These are phyloP conservation scores for Auanema sp. DNA, from an alignment of 2,888 invertebrate genomes.

Conservation along the genomic window DNA sequence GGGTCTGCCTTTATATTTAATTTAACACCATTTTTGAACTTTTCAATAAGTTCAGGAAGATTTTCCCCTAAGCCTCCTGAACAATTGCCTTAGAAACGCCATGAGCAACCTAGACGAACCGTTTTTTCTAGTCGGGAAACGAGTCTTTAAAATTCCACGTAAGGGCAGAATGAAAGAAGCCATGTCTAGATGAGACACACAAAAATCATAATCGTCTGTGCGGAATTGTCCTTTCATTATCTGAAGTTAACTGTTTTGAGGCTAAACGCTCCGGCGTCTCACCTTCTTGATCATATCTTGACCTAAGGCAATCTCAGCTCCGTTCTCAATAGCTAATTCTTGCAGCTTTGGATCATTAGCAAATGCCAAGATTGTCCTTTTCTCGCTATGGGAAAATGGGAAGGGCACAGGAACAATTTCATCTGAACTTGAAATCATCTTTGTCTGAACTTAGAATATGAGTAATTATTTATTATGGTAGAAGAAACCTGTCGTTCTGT, in stretches of 20 bases:
- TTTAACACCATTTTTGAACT: constrained; percentile 59
- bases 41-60: constrained; percentile 52
- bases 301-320: constrained; percentile 61
- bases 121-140: constrained; percentile 61
- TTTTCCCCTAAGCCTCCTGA: constrained; percentile 55
- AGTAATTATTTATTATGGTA: neutral
- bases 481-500: constrained; percentile 72
- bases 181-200: constrained; percentile 60
- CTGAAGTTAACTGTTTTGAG: constrained; percentile 18
- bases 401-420: constrained; percentile 60
- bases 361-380: constrained; percentile 61
- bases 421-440: constrained; percentile 56
- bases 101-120: constrained; percentile 29
- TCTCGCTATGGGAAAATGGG: constrained; percentile 61
- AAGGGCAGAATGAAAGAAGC: constrained; percentile 52
- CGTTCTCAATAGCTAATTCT: constrained; percentile 55
- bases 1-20: constrained; percentile 52
- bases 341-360: constrained; percentile 51
- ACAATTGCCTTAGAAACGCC: neutral
- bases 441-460: constrained; percentile 42
- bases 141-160: constrained; percentile 56
- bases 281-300: constrained; percentile 61
- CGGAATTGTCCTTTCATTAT: constrained; percentile 62
- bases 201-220: constrained; percentile 63
- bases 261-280: neutral